Evolutionary conservation across 2,888 invertebrate species (phyloP).

Genomic region (Therioaphis trifolii): DNA sequence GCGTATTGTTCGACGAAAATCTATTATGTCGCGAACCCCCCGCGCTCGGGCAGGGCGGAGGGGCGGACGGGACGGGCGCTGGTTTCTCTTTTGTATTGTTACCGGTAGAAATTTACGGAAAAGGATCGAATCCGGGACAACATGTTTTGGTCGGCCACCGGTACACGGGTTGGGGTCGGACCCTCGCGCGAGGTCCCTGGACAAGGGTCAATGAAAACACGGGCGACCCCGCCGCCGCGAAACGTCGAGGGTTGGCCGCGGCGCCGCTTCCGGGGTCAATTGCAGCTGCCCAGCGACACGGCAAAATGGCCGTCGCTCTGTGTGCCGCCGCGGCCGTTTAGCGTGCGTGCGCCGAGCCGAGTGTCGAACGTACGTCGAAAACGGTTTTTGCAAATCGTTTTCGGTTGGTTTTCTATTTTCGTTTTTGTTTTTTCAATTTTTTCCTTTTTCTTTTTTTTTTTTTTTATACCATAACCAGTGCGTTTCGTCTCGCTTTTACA

Average conservation of each 20-base stretch:
- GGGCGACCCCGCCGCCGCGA: conserved; percentile 45
- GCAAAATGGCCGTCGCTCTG: conserved; percentile 57
- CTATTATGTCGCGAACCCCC: too few species aligned
- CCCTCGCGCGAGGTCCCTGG: conserved; percentile 35
- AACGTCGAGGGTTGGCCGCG: conserved; percentile 41
- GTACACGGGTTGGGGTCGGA: conserved; percentile 41
- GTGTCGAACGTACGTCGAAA: neutral
- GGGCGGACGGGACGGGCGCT: neutral
- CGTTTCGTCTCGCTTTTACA: too few species aligned
- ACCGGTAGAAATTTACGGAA: conserved; percentile 29
- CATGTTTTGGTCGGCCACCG: conserved; percentile 50
- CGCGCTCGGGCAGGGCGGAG: neutral
- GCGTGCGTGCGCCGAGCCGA: neutral
- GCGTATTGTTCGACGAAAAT: too few species aligned
- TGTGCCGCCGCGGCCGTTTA: too few species aligned
- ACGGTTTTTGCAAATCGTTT: conserved; percentile 9
- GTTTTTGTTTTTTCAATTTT: too few species aligned
- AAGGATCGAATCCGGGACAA: conserved; percentile 23
- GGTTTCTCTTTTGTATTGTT: too few species aligned
- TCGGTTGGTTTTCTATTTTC: too few species aligned
- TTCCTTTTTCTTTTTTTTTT: too few species aligned
- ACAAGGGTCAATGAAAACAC: conserved; percentile 63
- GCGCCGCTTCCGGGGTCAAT: conserved; percentile 54
- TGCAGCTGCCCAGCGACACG: conserved; percentile 56
- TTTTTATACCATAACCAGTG: too few species aligned